These are phyloP conservation scores for Leptosomus discolor DNA, from an alignment of 2,113 vertebrate genomes.

Conservation along the genomic window DNA sequence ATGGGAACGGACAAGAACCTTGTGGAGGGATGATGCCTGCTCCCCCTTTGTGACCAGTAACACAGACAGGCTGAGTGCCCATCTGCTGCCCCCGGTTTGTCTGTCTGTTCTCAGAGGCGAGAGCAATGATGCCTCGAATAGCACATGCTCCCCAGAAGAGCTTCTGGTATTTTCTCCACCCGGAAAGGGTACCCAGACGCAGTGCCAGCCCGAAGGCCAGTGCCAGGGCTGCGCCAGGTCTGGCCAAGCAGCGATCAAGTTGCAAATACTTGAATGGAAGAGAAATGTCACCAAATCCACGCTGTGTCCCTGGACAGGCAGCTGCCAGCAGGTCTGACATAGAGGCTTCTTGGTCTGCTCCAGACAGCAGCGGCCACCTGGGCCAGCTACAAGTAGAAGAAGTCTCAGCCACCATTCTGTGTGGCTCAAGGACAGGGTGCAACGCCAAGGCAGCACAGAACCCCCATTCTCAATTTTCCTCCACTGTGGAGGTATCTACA, in stretches of 20 bases:
- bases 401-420: not conserved
- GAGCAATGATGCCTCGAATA: not conserved
- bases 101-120: not conserved
- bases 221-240: not conserved
- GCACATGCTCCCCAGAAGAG: not conserved
- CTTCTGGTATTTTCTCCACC: not conserved
- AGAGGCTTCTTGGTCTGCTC: not conserved
- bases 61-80: rapidly evolving
- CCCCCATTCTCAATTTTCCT: not conserved
- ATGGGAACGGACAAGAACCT: not conserved
- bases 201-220: not conserved
- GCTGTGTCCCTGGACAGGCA: not conserved
- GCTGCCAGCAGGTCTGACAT: not conserved
- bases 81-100: not conserved
- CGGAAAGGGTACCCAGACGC: not conserved
- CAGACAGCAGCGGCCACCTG: not conserved
- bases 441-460: not conserved
- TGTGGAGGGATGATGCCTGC: not conserved
- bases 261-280: not conserved
- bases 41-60: not conserved
- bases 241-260: rapidly evolving
- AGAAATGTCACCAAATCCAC: not conserved
- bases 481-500: not conserved
- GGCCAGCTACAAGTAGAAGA: not conserved
- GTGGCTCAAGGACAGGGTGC: not conserved